phyloP scores from a whole-genome alignment of 1,140 invertebrate species.

The Euura lappo region DNA sequence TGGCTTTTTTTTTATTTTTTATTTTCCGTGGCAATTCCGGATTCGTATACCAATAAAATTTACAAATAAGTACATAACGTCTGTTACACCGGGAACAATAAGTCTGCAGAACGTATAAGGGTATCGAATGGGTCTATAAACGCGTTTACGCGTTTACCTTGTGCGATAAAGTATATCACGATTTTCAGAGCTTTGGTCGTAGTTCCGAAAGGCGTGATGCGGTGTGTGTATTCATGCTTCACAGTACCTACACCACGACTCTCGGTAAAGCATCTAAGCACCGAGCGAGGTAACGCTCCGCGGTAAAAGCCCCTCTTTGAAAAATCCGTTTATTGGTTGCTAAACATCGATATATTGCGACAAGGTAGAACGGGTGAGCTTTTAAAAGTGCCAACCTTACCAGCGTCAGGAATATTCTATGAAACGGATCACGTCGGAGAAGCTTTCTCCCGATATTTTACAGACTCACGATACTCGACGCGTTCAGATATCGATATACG shows the following conservation, averaged over 20 bases:
- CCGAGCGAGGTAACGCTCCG: constrained; percentile 11
- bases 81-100: no score
- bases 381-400: constrained; percentile 44
- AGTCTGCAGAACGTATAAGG: background rate
- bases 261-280: background rate
- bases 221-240: no score
- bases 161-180: constrained; percentile 49
- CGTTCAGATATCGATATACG: no score
- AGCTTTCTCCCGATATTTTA: no score
- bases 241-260: constrained; percentile 22
- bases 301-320: constrained; percentile 24
- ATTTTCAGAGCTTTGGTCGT: no score
- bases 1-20: no score
- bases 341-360: constrained; percentile 63
- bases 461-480: no score
- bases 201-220: no score
- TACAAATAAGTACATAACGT: no score
- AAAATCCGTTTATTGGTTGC: constrained; percentile 62
- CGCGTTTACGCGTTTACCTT: constrained; percentile 59
- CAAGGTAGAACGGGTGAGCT: constrained; percentile 42
- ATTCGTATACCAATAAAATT: no score
- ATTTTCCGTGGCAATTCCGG: no score
- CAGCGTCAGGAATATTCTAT: constrained; percentile 1
- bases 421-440: background rate
- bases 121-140: constrained; percentile 53